Evolutionary conservation across 1,140 invertebrate genomes (phyloP).

Genomic region (Dendroctonus valens): DNA sequence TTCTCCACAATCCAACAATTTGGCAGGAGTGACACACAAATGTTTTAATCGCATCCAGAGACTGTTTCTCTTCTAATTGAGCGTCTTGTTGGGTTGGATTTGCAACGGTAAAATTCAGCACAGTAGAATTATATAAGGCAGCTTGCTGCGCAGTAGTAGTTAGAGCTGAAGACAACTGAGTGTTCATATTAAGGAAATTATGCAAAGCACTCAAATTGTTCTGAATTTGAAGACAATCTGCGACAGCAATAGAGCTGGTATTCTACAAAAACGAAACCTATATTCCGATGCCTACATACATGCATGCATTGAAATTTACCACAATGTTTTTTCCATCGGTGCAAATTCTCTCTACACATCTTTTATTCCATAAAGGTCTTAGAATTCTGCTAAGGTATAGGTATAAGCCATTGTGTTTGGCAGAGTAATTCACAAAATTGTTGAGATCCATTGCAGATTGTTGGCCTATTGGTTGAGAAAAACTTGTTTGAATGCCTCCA

Average conservation of each 20-base stretch:
- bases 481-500: constrained; percentile 2
- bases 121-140: constrained; percentile 21
- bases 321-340: constrained; percentile 60
- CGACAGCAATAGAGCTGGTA: constrained; percentile 55
- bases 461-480: constrained; percentile 16
- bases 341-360: constrained; percentile 65
- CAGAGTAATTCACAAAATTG: constrained; percentile 62
- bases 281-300: neutral
- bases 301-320: constrained; percentile 51
- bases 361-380: constrained; percentile 75
- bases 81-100: constrained; percentile 46
- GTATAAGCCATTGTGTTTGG: constrained; percentile 92
- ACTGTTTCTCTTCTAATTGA: constrained; percentile 63
- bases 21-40: constrained; percentile 82
- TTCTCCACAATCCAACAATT: constrained; percentile 90
- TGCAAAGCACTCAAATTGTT: constrained; percentile 62
- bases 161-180: constrained; percentile 48
- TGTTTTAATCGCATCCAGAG: constrained; percentile 72
- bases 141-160: constrained; percentile 7
- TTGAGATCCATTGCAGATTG: constrained; percentile 31
- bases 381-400: constrained; percentile 85
- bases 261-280: constrained; percentile 35
- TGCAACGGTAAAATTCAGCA: constrained; percentile 32
- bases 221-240: constrained; percentile 61
- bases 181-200: constrained; percentile 65